A percentile compares a stretch with the other conserved stretches of the same genome.
phyloP scores from a whole-genome alignment of 2,113 vertebrate species.

The Scolopax mira region DNA sequence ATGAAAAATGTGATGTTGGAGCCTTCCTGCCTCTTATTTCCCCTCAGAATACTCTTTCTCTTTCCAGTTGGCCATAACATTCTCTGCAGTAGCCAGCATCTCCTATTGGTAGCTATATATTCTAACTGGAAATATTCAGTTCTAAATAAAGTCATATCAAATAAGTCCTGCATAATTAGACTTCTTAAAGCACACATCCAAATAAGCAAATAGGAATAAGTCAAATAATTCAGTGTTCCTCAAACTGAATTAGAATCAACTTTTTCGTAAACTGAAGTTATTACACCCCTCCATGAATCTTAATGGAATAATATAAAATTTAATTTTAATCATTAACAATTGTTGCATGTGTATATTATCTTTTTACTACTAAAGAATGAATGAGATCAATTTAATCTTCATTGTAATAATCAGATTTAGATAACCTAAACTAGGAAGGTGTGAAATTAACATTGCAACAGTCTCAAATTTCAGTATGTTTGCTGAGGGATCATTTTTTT shows the following conservation, averaged over 20 bases:
- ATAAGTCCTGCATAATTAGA: background rate
- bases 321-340: background rate
- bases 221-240: background rate
- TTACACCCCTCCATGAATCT: background rate
- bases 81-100: background rate
- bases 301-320: background rate
- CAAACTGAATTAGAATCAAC: background rate
- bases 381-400: constrained; percentile 11
- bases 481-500: background rate
- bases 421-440: constrained; percentile 22
- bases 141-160: background rate
- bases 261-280: constrained; percentile 1
- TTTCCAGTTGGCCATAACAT: background rate
- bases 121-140: background rate
- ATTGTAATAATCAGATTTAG: background rate
- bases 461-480: background rate
- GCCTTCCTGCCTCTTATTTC: background rate
- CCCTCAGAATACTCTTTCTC: background rate
- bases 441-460: constrained; percentile 15
- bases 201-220: background rate
- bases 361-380: background rate
- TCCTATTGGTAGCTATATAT: background rate
- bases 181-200: background rate
- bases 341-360: background rate
- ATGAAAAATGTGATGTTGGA: background rate